Conservation (phyloP, 2,113 vertebrate genomes). For the Calonectris borealis region DNA sequence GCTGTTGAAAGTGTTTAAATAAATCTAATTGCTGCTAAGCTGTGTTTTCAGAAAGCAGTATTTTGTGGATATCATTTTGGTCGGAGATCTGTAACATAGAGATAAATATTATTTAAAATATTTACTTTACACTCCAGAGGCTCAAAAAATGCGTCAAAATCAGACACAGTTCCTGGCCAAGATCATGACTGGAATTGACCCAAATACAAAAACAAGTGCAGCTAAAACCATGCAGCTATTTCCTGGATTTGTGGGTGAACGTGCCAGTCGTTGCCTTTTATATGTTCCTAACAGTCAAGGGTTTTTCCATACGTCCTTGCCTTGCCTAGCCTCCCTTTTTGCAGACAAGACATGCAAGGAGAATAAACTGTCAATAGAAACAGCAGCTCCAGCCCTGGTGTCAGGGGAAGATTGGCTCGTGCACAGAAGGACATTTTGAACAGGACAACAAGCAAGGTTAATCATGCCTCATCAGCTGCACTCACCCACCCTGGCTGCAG, state of each 20-base stretch:
- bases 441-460: neutral
- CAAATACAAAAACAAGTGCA: conserved; percentile 14
- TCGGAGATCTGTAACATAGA: neutral
- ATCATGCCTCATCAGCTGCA: neutral
- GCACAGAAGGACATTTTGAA: neutral
- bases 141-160: neutral
- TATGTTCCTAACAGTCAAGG: neutral
- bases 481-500: neutral
- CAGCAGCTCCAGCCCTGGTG: neutral
- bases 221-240: neutral
- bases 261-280: neutral
- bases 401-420: neutral
- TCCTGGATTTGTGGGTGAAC: neutral
- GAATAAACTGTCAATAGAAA: neutral
- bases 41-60: neutral
- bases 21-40: neutral
- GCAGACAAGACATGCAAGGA: neutral
- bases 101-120: conserved; percentile 12
- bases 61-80: neutral
- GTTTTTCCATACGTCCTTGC: neutral
- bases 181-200: neutral
- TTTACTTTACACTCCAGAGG: neutral
- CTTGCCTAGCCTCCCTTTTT: neutral
- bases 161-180: neutral
- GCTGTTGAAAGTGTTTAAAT: neutral